A percentile compares a stretch with the other conserved stretches of the same genome.
Conservation (phyloP, 2,113 vertebrate species). For the Pelmatolapia mariae region DNA sequence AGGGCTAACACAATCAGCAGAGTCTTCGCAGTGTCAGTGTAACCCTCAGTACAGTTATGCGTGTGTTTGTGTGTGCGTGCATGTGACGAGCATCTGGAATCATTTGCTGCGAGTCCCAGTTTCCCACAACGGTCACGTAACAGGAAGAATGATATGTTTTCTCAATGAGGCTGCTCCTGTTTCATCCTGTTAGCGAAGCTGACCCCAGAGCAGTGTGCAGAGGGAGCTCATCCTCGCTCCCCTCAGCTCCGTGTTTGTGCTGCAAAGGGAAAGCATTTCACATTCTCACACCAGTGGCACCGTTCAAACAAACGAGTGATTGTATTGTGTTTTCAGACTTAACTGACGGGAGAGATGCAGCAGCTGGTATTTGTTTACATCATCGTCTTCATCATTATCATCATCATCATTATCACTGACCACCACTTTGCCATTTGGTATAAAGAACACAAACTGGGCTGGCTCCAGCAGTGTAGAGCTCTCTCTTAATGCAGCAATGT, state of each 20-base stretch:
- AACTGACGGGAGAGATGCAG: conserved; percentile 10
- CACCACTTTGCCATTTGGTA: conserved; percentile 38
- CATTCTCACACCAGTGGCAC: conserved; percentile 19
- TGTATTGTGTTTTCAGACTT: conserved; percentile 21
- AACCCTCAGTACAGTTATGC: conserved; percentile 14
- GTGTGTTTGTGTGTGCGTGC: not conserved
- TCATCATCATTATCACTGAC: not conserved
- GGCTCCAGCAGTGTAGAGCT: conserved; percentile 52
- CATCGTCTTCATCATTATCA: not conserved
- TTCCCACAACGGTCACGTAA: conserved; percentile 58
- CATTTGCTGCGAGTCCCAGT: conserved; percentile 48
- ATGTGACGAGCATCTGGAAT: conserved; percentile 54
- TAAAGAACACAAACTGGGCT: conserved; percentile 57
- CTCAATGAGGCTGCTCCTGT: conserved; percentile 52
- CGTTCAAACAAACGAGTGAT: conserved; percentile 3
- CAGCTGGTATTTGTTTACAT: conserved; percentile 48
- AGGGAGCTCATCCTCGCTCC: conserved; percentile 25
- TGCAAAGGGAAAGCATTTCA: conserved; percentile 38
- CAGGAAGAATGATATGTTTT: conserved; percentile 50
- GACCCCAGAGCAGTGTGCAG: conserved; percentile 34
- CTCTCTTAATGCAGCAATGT: conserved; percentile 9
- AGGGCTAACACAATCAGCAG: conserved; percentile 48
- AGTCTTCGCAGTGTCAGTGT: conserved; percentile 38
- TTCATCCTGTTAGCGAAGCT: conserved; percentile 48
- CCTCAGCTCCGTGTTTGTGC: conserved; percentile 7